Evolutionary conservation across 2,113 vertebrate species (phyloP), one percentile per base, ranked within the genome.

Genomic region (Thomomys bottae): DNA sequence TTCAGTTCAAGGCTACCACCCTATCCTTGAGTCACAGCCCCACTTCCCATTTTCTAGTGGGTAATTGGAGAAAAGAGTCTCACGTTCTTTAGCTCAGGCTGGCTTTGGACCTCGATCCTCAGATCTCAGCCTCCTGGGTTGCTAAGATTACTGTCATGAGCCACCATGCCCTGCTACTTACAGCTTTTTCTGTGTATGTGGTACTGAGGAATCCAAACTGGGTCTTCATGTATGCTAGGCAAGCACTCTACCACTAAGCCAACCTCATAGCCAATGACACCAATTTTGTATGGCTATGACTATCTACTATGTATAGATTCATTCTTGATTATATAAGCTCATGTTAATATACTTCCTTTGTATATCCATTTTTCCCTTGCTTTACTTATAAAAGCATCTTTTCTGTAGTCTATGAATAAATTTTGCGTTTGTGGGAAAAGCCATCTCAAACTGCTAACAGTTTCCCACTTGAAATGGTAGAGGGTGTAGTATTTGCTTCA

Each of bases 361-460:
- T 23, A 20, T 81, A 68, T 30, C 78, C 17, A 89, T 30, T 91
- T 80, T 77, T 86, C 81, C 64, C 12, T 63, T 64, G 8, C 6
- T 38, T 67, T 92, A 57, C 64, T 79, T 96, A 49, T 78, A 89
- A 92, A 72, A 54, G 15, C 21, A 87, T 7, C 26, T 95, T 84
- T 32, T 87, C n/a, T 23, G 26, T 85, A 92, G 76, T 12, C 17
- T 72, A 30, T 71, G 23, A 80, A 42, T 88, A 63, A 78, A 89
- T 80, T 84, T 26, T 79, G 21, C 38, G 6, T 85, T 88, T 82
- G 18, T 12, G 20, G 49, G 61, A 54, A 89, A 86, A 78, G n/a
- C 0, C 40, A 91, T 32, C 12, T 87, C 64, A 36, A 84, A 76
- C 38, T 32, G 8, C 45, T 57, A 79, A 85, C 49, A 61, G 5